Evolutionary conservation across 2,113 vertebrate species (phyloP), one percentile per base, ranked within the genome.

Genomic region (Halichoeres trimaculatus): DNA sequence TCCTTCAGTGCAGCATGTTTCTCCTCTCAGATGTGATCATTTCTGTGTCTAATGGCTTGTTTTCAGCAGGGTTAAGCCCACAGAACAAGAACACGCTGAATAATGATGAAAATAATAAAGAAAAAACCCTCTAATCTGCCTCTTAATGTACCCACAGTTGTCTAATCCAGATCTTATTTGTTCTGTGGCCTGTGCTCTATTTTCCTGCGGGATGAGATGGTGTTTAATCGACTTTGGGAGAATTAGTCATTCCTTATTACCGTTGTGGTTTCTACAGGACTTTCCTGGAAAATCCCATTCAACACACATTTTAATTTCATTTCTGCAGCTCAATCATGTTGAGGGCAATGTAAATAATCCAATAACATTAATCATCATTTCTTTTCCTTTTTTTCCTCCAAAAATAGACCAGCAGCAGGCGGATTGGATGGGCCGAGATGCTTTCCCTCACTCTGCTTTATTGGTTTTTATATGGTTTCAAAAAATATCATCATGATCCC

Each of bases 161-260:
- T 91, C 77, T 95, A 94, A 95, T 94, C 93, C 90, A 86, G 77
- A 72, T 90, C 84, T 90, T 89, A 83, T 88, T 93, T 89, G 83
- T 91, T 88, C 76, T 90, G 72, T 82, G 38, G 64, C 64, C 67
- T 60, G 58, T 52, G 1, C 38, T 36, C 24, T 13, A 53, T 72
- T 77, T 80, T 71, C 73, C 74, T 53, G 40, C n/a, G 24, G 83
- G 81, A 88, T 83, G 79, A 90, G 88, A 0, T 68, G 83, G 79
- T 87, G 92, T 90, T 92, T 95, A 94, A 92, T 91, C 88, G 88
- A 91, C 90, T 95, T 91, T 89, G 76, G 66, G 70, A 92, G 93
- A 95, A 95, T 93, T 93, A 94, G 92, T 92, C 86, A 89, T 94
- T 93, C 85, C 88, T 95, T 91, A 94, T 90, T 89, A 89, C 83